Evolutionary conservation across 1,140 invertebrate genomes (phyloP).

Genomic region (Drosophila nigrodunni): DNA sequence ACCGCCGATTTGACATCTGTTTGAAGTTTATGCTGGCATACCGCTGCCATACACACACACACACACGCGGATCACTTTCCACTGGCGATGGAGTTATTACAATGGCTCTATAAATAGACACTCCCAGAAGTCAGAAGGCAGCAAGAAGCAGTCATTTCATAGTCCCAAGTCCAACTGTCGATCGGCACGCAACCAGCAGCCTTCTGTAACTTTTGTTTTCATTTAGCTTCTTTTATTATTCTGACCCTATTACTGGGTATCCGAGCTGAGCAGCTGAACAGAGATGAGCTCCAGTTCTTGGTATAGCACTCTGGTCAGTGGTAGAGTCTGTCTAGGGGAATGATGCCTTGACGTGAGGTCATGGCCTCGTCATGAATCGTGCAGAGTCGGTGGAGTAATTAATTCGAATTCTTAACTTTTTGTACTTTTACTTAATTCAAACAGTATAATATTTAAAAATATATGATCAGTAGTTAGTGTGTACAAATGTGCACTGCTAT

Average conservation of each 20-base stretch:
- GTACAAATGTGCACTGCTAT: too few species aligned
- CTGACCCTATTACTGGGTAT: constrained; percentile 47
- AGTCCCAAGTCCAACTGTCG: constrained; percentile 19
- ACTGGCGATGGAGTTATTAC: constrained; percentile 61
- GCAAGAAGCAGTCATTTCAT: background rate
- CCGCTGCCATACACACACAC: background rate
- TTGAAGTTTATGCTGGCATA: constrained; percentile 64
- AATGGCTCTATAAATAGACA: constrained; percentile 61
- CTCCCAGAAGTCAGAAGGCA: background rate
- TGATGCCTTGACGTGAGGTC: background rate
- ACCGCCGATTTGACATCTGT: constrained; percentile 60
- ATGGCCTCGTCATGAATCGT: background rate
- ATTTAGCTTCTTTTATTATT: constrained; percentile 43
- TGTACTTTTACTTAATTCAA: too few species aligned
- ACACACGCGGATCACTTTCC: constrained; percentile 27
- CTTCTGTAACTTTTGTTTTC: constrained; percentile 44
- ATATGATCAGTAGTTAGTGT: too few species aligned
- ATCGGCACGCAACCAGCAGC: constrained; percentile 55
- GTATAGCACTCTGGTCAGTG: background rate
- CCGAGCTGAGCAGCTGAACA: background rate
- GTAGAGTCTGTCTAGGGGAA: background rate
- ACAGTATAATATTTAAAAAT: too few species aligned
- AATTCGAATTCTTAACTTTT: background rate
- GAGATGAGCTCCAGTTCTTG: constrained; percentile 16
- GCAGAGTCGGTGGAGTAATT: background rate